These are phyloP conservation scores for Salvelinus alpinus DNA, from an alignment of 2,113 vertebrate genomes.

Conservation along the genomic window DNA sequence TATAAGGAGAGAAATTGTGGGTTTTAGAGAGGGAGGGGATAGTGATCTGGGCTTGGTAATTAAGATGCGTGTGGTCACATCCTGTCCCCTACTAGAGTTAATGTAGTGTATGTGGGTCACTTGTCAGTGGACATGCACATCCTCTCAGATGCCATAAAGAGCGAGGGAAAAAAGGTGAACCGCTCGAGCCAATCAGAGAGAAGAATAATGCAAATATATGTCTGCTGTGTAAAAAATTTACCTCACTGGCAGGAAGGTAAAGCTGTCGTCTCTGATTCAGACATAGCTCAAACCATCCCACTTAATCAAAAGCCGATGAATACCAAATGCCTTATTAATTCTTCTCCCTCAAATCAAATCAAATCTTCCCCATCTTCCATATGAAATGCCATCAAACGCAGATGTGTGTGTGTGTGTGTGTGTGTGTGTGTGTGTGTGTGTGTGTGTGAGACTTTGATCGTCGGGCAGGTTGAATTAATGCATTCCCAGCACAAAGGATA, in stretches of 20 bases:
- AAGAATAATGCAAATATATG: too few relatives aligned
- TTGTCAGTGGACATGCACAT: not conserved
- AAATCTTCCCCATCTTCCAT: too few relatives aligned
- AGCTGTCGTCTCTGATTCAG: not conserved
- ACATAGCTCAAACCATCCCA: not conserved
- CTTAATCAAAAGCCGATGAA: not conserved
- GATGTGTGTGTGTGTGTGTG: not conserved
- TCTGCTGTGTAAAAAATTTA: too few relatives aligned
- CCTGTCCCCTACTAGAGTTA: not conserved
- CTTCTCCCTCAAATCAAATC: too few relatives aligned
- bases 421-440: not conserved
- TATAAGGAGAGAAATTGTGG: not conserved
- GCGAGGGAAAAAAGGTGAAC: too few relatives aligned
- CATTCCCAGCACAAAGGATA: conserved; percentile 1
- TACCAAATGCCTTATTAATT: too few relatives aligned
- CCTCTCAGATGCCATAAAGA: not conserved
- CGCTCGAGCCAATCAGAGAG: too few relatives aligned
- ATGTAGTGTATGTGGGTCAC: not conserved
- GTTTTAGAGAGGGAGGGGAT: conserved; percentile 27
- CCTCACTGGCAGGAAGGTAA: too few relatives aligned
- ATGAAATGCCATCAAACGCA: too few relatives aligned
- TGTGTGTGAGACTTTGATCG: not conserved
- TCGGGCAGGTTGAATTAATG: not conserved
- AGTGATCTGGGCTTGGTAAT: not conserved
- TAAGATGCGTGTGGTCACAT: not conserved